Base-by-base conservation (phyloP, 2,113 vertebrate species). In the Hippoglossus stenolepis region DNA sequence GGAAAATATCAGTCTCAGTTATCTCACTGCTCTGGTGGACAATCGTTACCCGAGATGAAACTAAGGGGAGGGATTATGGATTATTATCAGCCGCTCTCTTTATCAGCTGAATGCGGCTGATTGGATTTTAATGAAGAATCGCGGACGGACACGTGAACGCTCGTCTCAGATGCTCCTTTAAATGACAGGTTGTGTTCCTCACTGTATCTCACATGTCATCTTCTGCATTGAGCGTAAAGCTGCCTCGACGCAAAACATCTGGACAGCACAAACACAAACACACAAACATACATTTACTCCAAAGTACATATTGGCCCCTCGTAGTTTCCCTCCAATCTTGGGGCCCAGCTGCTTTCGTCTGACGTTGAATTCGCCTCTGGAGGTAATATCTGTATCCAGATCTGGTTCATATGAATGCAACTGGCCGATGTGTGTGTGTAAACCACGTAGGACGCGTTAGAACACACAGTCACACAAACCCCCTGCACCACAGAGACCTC, bases 121-220 rank as follows among this genome's bases (percentile, higher is more conserved):
- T 86, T 81, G 77, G 79, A 74, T 83, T 85, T 88, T 81, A 85
- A 88, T 89, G 75, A 66, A 79, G 47, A 83, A 70, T 26, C 66
- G 63, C 60, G 61, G 68, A 70, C 56, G 7, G 72, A 79, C 15
- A 76, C 2, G 45, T 28, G 80, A 65, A 80, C 40, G 2, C 64
- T 82, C 70, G 9, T 64, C 70, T 9, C 9, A 0, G n/a, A 56
- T 23, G 51, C 57, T 61, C 23, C 67, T 68, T 15, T 64, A 9
- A 70, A 79, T 74, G 5, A 69, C 51, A 1, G 51, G n/a, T n/a
- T n/a, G 51, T 53, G 17, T 53, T 9, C 8, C 20, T 53, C 51
- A 1, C 28, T 20, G n/a, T 18, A 10, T 51, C 12, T 49, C 26
- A 40, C 1, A 51, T 20, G 47, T 18, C 14, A 49, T 49, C 17